These are phyloP conservation scores for Coracopsis vasa DNA, from an alignment of 2,113 vertebrate genomes.

Conservation along the genomic window DNA sequence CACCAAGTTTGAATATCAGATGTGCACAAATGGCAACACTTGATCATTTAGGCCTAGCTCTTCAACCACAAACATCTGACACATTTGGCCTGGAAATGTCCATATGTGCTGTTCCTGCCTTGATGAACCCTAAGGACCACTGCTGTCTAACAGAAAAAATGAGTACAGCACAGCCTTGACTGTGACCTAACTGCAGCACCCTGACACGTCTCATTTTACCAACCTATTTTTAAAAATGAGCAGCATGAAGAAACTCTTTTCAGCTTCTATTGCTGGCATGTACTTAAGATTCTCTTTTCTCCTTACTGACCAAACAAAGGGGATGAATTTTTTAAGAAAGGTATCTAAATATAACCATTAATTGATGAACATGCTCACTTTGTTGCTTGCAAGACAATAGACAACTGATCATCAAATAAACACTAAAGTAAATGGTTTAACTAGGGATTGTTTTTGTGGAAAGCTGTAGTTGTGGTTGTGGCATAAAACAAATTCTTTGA, in stretches of 20 bases:
- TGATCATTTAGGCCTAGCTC: neutral
- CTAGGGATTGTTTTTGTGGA: neutral
- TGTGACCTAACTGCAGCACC: neutral
- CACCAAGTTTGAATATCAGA: neutral
- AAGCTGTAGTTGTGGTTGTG: neutral
- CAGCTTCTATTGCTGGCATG: neutral
- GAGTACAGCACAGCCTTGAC: neutral
- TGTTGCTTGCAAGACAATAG: neutral
- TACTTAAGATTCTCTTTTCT: neutral
- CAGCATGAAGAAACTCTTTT: neutral
- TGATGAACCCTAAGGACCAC: neutral
- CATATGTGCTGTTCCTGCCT: neutral
- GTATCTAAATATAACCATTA: neutral
- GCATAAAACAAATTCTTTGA: constrained; percentile 15
- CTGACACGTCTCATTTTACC: neutral
- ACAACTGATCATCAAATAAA: neutral
- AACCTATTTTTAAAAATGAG: neutral
- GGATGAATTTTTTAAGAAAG: neutral
- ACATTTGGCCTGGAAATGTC: neutral
- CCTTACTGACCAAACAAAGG: neutral
- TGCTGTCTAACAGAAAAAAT: neutral
- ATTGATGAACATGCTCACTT: neutral
- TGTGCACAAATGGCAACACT: rapidly evolving
- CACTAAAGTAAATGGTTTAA: neutral
- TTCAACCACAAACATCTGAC: neutral